A percentile compares a stretch with the other conserved stretches of the same genome.
Evolutionary conservation across 2,888 invertebrate species (phyloP).

Genomic region (Zeuzera pyrina): DNA sequence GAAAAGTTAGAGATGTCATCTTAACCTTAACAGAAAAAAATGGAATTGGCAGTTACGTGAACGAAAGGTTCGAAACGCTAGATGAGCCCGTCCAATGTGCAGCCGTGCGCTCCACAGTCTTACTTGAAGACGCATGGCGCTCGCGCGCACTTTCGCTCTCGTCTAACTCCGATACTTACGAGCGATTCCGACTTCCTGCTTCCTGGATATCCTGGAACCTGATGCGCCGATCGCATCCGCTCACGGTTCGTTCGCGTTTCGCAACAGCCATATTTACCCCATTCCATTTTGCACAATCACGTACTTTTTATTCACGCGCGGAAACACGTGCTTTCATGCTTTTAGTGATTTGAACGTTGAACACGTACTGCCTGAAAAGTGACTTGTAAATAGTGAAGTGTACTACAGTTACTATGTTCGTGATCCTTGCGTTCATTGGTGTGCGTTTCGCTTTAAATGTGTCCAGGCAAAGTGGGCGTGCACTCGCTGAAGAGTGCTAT

Average conservation of each 20-base stretch:
- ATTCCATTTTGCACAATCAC: too few relatives aligned
- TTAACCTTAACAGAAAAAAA: not conserved
- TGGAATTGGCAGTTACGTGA: conserved; percentile 43
- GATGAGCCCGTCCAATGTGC: conserved; percentile 16
- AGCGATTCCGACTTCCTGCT: conserved; percentile 34
- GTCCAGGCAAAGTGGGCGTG: conserved; percentile 58
- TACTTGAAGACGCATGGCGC: conserved; percentile 37
- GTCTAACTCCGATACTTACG: conserved; percentile 19
- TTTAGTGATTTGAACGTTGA: too few relatives aligned
- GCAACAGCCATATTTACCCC: not conserved
- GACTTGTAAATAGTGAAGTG: too few relatives aligned
- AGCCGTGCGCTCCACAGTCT: conserved; percentile 37
- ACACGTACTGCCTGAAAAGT: too few relatives aligned
- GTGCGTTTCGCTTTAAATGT: conserved; percentile 61
- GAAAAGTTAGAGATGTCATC: too few relatives aligned
- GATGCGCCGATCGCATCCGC: not conserved
- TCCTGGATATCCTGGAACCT: not conserved
- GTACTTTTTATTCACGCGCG: too few relatives aligned
- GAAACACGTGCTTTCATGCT: too few relatives aligned
- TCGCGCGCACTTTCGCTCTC: conserved; percentile 61
- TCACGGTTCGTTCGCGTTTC: conserved; percentile 3
- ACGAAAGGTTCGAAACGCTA: conserved; percentile 25
- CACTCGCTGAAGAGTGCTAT: conserved; percentile 64
- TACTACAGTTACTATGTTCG: conserved; percentile 45
- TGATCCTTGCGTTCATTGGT: conserved; percentile 61